Percentiles rank a stretch among this genome's conserved stretches.
Conservation (phyloP, 1,140 invertebrate genomes). For the Oscheius sp. region DNA sequence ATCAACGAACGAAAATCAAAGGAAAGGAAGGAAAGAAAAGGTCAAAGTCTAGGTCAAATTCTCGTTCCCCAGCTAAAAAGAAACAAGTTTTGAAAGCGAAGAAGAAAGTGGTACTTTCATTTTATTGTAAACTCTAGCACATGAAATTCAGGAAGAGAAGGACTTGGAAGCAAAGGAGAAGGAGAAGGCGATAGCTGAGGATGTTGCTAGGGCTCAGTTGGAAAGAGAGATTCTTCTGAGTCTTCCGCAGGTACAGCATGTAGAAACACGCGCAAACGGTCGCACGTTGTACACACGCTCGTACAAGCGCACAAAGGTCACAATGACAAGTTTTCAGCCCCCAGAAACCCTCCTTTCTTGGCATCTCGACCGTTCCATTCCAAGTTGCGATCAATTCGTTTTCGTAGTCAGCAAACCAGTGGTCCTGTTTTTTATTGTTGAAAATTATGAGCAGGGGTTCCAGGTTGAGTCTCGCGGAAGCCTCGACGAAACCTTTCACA, state of each 20-base stretch:
- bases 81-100: background rate
- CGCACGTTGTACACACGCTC: too few relatives aligned
- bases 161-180: background rate
- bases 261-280: background rate
- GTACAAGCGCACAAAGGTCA: background rate
- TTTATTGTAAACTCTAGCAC: too few relatives aligned
- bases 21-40: background rate
- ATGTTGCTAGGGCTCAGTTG: background rate
- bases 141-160: too few relatives aligned
- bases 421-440: too few relatives aligned
- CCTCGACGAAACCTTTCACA: background rate
- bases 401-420: background rate
- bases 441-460: background rate
- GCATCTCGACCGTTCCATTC: background rate
- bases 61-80: background rate
- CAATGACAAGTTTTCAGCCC: background rate
- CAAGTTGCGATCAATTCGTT: background rate
- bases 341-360: background rate
- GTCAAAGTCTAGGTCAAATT: background rate
- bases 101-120: too few relatives aligned
- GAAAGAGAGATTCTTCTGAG: background rate
- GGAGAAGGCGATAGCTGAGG: background rate
- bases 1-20: background rate
- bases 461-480: too few relatives aligned
- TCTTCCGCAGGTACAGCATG: background rate